A percentile compares a stretch with the other conserved stretches of the same genome.
Evolutionary conservation across 2,888 invertebrate genomes (phyloP).

Genomic region (Athalia circularis): DNA sequence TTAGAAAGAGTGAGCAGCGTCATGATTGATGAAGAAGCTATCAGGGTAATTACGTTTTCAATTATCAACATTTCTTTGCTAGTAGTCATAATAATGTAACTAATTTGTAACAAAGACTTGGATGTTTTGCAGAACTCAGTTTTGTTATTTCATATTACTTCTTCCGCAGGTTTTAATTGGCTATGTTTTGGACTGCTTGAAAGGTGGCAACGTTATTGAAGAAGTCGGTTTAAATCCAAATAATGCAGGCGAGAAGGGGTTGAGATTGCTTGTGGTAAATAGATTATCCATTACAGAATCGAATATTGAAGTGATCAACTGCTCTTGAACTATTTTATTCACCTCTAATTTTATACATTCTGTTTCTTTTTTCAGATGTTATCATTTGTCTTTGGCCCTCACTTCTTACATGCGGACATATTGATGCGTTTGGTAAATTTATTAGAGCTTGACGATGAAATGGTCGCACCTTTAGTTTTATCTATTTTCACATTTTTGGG

Average conservation of each 20-base stretch:
- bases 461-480: slow-evolving; percentile 87
- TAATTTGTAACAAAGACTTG: slow-evolving; percentile 26
- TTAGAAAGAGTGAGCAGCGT: slow-evolving; percentile 96
- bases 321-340: neutral
- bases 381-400: slow-evolving; percentile 94
- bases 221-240: slow-evolving; percentile 87
- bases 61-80: slow-evolving; percentile 1
- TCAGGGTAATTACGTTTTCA: slow-evolving; percentile 77
- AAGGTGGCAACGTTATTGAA: slow-evolving; percentile 81
- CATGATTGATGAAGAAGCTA: slow-evolving; percentile 94
- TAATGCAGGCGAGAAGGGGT: slow-evolving; percentile 91
- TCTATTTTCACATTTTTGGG: slow-evolving; percentile 91
- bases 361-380: slow-evolving; percentile 79
- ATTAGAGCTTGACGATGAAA: slow-evolving; percentile 87
- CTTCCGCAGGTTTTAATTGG: slow-evolving; percentile 75
- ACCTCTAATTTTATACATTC: slow-evolving; percentile 16
- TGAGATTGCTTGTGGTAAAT: slow-evolving; percentile 87
- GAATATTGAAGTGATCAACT: slow-evolving; percentile 11
- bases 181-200: slow-evolving; percentile 82
- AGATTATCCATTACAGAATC: slow-evolving; percentile 15
- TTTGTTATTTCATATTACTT: slow-evolving; percentile 33
- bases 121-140: neutral
- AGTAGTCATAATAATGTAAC: neutral
- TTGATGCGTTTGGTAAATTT: slow-evolving; percentile 85
- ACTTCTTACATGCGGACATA: slow-evolving; percentile 92